Evolutionary conservation across 2,113 vertebrate species (phyloP), one percentile per base, ranked within the genome.

Genomic region (Redunca redunca): DNA sequence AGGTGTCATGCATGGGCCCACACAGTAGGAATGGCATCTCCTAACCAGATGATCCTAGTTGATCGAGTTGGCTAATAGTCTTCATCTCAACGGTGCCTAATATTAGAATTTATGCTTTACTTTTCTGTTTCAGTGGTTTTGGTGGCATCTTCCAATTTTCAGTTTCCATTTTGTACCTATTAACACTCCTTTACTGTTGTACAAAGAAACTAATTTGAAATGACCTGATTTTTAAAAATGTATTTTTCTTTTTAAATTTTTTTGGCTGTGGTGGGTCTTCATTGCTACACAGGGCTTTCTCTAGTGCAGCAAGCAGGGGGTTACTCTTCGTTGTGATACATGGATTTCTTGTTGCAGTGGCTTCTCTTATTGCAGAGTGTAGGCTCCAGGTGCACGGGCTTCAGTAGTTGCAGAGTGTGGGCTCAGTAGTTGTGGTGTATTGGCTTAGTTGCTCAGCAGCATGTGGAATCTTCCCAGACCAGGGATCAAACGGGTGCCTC

Each of bases 131-230:
- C 10, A 55, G 48, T 97, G 81, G 17, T 46, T 91, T 89, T 94
- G 43, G 25, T 50, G 57, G 60, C 48, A 28, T 88, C 81, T 91
- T 93, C 57, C 5, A 23, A 5, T n/a, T 64, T 86, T 93, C 48
- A 16, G 33, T 94, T 95, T 95, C 78, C 33, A 36, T 58, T 86
- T 97, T 77, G 55, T 64, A 71, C 21, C 21, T 17, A 30, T 67
- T 90, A 82, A 46, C 16, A 89, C 67, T 96, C 67, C 64, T 95
- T 48, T 60, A 92, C 50, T 92, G 3, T 89, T 96, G 93, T 96
- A 83, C 64, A 46, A n/a, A 50, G 85, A 36, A 46, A 23, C 40
- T 77, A 77, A 58, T 80, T 74, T 90, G 74, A 96, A 97, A 96
- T 92, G 50, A 82, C 81, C 78, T 40, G 85, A 53, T 92, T 96